Percentiles rank a stretch among this genome's conserved stretches.
phyloP scores from a whole-genome alignment of 1,140 invertebrate genomes.

The Orchestia grillus region DNA sequence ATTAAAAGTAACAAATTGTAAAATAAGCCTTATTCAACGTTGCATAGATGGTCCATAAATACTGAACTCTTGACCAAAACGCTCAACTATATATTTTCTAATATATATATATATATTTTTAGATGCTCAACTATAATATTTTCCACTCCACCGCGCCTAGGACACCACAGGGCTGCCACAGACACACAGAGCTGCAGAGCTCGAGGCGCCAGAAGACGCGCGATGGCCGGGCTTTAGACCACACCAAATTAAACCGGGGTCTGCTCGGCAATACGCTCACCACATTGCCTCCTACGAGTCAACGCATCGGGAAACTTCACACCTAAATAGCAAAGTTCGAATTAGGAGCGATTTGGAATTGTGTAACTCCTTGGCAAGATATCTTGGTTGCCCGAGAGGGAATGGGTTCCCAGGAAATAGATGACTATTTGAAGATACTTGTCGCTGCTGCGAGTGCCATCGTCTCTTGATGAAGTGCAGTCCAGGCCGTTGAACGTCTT shows the following conservation, averaged over 20 bases:
- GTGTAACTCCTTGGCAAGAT: not conserved
- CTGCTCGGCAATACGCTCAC: not conserved
- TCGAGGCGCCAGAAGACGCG: not conserved
- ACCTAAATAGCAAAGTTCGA: constrained; percentile 8
- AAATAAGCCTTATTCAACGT: not conserved
- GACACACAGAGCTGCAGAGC: too few species aligned
- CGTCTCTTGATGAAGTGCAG: not conserved
- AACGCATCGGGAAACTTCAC: not conserved
- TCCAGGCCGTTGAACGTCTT: not conserved
- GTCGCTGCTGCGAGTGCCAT: not conserved
- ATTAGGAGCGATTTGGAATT: not conserved
- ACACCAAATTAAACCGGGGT: not conserved
- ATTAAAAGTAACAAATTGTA: too few species aligned
- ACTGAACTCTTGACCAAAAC: not conserved
- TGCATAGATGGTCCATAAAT: not conserved
- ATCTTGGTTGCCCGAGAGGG: not conserved
- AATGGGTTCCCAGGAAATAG: not conserved
- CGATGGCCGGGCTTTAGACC: not conserved
- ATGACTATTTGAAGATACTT: not conserved
- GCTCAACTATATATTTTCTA: too few species aligned
- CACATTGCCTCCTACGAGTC: not conserved
- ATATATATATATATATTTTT: too few species aligned
- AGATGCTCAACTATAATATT: too few species aligned
- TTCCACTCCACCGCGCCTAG: too few species aligned
- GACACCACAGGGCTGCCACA: too few species aligned